phyloP scores from a whole-genome alignment of 92 coral and sea anemone genomes.

The Isaurus tuberculatus region DNA sequence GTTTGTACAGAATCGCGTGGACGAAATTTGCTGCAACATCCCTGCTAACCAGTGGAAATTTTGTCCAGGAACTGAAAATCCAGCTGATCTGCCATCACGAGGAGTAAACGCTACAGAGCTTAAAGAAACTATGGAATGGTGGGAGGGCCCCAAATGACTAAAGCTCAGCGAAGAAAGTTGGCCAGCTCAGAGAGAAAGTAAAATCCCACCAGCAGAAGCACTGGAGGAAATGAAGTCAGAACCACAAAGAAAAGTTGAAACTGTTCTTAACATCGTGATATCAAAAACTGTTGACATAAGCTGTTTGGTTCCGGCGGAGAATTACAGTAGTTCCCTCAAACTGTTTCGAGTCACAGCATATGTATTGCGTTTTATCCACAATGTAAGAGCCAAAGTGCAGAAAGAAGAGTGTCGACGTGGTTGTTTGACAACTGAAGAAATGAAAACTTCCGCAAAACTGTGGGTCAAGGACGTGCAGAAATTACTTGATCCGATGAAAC shows the following conservation, averaged over 20 bases:
- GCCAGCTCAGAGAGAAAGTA: conserved; percentile 35
- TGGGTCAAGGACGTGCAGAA: conserved; percentile 52
- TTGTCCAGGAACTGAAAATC: conserved; percentile 59
- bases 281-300: neutral
- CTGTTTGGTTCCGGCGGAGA: conserved; percentile 8
- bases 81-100: conserved; percentile 65
- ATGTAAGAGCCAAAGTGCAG: too few species aligned
- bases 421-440: conserved; percentile 26
- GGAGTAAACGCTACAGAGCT: conserved; percentile 56
- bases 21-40: conserved; percentile 56
- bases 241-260: conserved; percentile 1
- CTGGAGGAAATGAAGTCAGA: neutral
- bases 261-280: neutral
- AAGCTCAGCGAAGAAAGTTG: conserved; percentile 25
- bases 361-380: too few species aligned
- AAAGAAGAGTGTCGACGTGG: neutral
- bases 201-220: conserved; percentile 7
- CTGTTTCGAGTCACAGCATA: conserved; percentile 53
- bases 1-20: conserved; percentile 60
- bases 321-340: conserved; percentile 40
- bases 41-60: conserved; percentile 45
- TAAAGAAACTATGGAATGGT: conserved; percentile 48
- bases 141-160: conserved; percentile 55
- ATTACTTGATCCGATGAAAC: conserved; percentile 9
- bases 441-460: conserved; percentile 50